Percentiles rank a stretch among this genome's conserved stretches.
These are phyloP conservation scores for Drosophila formosana DNA, from an alignment of 2,888 invertebrate species.

Conservation along the genomic window DNA sequence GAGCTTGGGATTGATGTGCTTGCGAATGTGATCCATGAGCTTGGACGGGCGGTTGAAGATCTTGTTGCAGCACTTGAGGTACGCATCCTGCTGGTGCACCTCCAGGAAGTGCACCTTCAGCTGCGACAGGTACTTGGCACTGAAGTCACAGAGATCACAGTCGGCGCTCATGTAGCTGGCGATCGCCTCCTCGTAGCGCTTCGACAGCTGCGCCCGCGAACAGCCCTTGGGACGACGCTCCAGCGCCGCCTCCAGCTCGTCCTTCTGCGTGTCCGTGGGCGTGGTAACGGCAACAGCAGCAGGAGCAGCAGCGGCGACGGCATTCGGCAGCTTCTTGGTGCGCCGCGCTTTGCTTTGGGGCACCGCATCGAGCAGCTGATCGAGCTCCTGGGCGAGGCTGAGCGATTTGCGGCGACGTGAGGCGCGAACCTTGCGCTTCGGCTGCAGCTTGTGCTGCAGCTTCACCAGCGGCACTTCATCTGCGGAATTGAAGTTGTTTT, in stretches of 20 bases:
- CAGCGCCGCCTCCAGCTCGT: slow-evolving; percentile 54
- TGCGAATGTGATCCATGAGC: slow-evolving; percentile 79
- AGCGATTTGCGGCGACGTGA: slow-evolving; percentile 23
- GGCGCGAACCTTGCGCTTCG: slow-evolving; percentile 44
- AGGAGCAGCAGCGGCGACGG: neutral
- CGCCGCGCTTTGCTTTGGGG: slow-evolving; percentile 36
- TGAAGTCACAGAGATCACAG: slow-evolving; percentile 78
- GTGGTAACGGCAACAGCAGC: neutral
- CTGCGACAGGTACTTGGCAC: slow-evolving; percentile 69
- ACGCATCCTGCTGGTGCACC: slow-evolving; percentile 75
- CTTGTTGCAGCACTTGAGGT: slow-evolving; percentile 79
- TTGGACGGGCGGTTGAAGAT: slow-evolving; percentile 70
- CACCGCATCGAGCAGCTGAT: slow-evolving; percentile 47
- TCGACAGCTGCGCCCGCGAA: slow-evolving; percentile 64
- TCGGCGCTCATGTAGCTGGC: slow-evolving; percentile 76
- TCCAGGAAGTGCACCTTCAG: slow-evolving; percentile 74
- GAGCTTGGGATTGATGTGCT: slow-evolving; percentile 78
- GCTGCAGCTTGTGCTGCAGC: slow-evolving; percentile 59
- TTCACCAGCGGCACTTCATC: slow-evolving; percentile 67
- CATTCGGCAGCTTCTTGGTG: slow-evolving; percentile 10
- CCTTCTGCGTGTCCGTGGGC: slow-evolving; percentile 36
- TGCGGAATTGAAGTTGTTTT: slow-evolving; percentile 21
- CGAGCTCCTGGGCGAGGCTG: slow-evolving; percentile 51
- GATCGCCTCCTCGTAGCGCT: slow-evolving; percentile 70
- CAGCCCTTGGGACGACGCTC: slow-evolving; percentile 75